Conservation (phyloP, 2,113 vertebrate genomes). For the Pterocles burchelli region DNA sequence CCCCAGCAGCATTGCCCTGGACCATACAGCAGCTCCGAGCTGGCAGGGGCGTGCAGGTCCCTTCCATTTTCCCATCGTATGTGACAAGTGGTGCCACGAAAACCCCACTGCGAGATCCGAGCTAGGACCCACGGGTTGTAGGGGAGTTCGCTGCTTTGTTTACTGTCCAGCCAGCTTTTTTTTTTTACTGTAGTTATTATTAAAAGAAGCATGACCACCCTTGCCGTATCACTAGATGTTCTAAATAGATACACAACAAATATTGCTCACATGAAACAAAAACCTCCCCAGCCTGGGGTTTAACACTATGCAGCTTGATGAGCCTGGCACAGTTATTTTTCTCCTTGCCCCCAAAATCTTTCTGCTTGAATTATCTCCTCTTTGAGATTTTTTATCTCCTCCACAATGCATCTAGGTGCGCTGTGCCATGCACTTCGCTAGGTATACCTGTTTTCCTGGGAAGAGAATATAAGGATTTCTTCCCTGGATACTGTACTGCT, state of each 20-base stretch:
- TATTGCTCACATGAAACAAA: background rate
- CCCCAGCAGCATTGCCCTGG: background rate
- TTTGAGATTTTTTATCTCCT: background rate
- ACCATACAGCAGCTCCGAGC: background rate
- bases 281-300: background rate
- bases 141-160: accelerated
- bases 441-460: background rate
- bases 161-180: background rate
- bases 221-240: background rate
- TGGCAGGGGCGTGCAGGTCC: accelerated
- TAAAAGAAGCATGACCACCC: background rate
- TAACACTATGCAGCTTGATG: background rate
- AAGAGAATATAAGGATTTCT: background rate
- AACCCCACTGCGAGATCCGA: background rate
- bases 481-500: background rate
- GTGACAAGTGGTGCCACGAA: accelerated
- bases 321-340: background rate
- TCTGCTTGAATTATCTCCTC: background rate
- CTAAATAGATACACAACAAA: constrained; percentile 16
- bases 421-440: background rate
- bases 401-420: background rate
- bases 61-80: background rate
- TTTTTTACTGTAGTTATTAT: background rate
- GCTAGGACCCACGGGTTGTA: background rate
- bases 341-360: background rate